Base-by-base conservation (phyloP, 92 coral and sea anemone genomes). In the Actinernus sp. region DNA sequence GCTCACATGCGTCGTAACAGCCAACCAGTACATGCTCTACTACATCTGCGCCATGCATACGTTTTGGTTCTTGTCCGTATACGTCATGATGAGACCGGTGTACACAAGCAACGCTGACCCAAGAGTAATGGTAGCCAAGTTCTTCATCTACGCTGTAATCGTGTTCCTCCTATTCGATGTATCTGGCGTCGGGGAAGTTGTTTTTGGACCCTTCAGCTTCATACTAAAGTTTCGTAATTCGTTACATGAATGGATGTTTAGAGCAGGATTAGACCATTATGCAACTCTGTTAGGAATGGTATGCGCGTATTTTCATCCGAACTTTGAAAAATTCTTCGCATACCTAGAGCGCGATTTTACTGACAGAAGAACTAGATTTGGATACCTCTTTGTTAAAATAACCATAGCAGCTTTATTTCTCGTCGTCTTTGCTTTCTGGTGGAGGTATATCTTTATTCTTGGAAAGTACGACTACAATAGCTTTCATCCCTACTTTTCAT, bases 41-140 rank as follows among this genome's bases (percentile, higher is more conserved):
- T 90, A 90, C 86, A 90, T 90, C 60, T 90, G 97, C 60, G 88
- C 97, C 22, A 90, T 90, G 97, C 97, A 90, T 63, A 85, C 97
- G 11, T 90, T 90, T 43, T 90, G 97, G 97, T 90, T 90, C 49
- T 23, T 90, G 45, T 75, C 92, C 28, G 84, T 68, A 19, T 90
- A 90, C 74, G 83, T 73, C 39, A 72, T 87, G 55, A 90, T 85
- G 97, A 54, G 78, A 57, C 86, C 88, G 65, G 80, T 90, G 79
- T 59, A 81, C 56, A 68, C 59, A 40, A 79, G 76, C 66, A 90
- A 90, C 83, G 82, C 80, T 24, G 86, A 90, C 62, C 87, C 97
- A 9, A 81, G 71, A 62, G 57, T 84, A 24, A 90, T 90, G 97
- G 81, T 86, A 41, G 67, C 66, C 16, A 90, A 90, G 57, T 81